Evolutionary conservation across 2,888 invertebrate species (phyloP).

Genomic region (Plagodis dolabraria): DNA sequence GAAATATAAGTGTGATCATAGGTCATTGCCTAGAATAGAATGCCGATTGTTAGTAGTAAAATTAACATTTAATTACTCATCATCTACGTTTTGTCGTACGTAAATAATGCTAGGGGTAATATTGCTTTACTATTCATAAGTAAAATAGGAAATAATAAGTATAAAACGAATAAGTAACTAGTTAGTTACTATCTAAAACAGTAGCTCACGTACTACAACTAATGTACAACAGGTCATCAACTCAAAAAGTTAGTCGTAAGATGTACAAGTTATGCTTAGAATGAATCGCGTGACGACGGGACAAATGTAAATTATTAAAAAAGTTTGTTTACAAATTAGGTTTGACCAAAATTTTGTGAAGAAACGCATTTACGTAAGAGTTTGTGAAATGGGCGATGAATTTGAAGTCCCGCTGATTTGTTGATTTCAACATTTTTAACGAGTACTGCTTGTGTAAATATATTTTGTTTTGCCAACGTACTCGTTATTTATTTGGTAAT

Average conservation of each 20-base stretch:
- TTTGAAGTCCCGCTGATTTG: conserved; percentile 17
- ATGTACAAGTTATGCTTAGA: conserved; percentile 19
- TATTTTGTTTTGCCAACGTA: not conserved
- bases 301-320: conserved; percentile 24
- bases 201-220: not conserved
- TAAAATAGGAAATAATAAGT: too few relatives aligned
- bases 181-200: not conserved
- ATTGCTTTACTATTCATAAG: too few relatives aligned
- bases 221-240: conserved; percentile 6
- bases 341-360: conserved; percentile 9
- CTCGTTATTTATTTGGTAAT: too few relatives aligned
- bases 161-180: not conserved
- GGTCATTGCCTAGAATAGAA: too few relatives aligned
- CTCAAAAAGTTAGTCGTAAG: conserved; percentile 18
- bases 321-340: conserved; percentile 7
- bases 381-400: conserved; percentile 13
- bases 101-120: too few relatives aligned
- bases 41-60: too few relatives aligned
- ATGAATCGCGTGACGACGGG: conserved; percentile 15
- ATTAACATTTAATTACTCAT: too few relatives aligned
- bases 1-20: too few relatives aligned
- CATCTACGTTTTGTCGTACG: too few relatives aligned
- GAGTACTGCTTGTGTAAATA: not conserved
- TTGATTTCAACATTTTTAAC: not conserved
- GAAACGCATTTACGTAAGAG: conserved; percentile 9